Evolutionary conservation across 2,113 vertebrate species (phyloP).

Genomic region (Hystrix cristata): DNA sequence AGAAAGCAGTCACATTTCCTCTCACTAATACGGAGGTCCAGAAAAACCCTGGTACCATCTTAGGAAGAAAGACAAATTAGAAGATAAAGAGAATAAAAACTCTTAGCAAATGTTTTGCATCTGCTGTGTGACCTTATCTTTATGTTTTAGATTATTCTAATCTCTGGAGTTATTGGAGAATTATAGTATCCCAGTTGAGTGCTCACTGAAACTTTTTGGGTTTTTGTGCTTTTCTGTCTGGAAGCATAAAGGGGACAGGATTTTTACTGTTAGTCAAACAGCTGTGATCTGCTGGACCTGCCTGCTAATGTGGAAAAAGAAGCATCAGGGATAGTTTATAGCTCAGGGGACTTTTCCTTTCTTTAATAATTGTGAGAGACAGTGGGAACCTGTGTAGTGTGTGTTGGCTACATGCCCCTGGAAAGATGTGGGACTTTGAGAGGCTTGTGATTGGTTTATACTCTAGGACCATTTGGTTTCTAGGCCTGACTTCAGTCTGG

Average conservation of each 20-base stretch:
- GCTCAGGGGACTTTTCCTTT: not conserved
- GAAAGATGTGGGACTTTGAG: not conserved
- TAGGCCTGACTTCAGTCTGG: not conserved
- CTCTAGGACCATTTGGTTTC: not conserved
- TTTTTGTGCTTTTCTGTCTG: not conserved
- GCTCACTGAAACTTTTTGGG: not conserved
- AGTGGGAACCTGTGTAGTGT: not conserved
- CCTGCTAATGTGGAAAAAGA: not conserved
- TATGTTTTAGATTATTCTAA: not conserved
- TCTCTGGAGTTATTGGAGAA: not conserved
- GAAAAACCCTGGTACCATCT: not conserved
- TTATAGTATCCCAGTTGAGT: not conserved
- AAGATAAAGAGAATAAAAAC: not conserved
- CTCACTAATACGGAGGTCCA: not conserved
- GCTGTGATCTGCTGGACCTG: not conserved
- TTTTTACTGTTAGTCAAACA: not conserved
- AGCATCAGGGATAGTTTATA: not conserved
- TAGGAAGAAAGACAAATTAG: not conserved
- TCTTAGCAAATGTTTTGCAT: not conserved
- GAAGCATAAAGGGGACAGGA: not conserved
- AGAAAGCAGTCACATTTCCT: not conserved
- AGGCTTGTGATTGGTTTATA: not conserved
- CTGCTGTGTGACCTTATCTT: not conserved
- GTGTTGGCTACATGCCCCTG: not conserved
- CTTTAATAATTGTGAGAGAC: not conserved